A percentile compares a stretch with the other conserved stretches of the same genome.
Conservation (phyloP, 2,797 vertebrate species). For the Notolepis coatsorum region DNA sequence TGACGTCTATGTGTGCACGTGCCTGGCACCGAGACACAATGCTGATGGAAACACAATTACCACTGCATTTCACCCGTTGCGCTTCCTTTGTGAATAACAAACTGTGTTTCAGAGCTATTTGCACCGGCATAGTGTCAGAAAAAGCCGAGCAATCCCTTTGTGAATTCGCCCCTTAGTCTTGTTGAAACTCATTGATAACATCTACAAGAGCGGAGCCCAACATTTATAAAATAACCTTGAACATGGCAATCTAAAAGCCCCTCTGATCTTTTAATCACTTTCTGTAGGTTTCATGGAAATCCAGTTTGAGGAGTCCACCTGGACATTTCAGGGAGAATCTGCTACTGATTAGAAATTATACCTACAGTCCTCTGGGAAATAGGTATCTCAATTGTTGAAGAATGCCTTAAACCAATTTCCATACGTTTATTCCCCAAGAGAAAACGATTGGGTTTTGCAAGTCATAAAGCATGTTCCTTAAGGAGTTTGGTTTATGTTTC, state of each 20-base stretch:
- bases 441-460: conserved; percentile 36
- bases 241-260: conserved; percentile 17
- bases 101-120: no score
- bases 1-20: no score
- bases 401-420: conserved; percentile 47
- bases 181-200: no score
- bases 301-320: conserved; percentile 62
- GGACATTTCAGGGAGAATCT: conserved; percentile 51
- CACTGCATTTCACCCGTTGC: no score
- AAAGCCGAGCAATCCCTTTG: no score
- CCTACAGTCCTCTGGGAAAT: conserved; percentile 46
- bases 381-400: conserved; percentile 30
- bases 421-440: conserved; percentile 28
- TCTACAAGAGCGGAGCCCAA: neutral
- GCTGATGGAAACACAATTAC: no score
- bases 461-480: conserved; percentile 26
- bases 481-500: conserved; percentile 22
- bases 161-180: no score
- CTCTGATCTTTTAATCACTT: conserved; percentile 25
- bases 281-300: conserved; percentile 41
- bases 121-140: no score
- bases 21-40: no score
- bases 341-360: conserved; percentile 65
- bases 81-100: no score
- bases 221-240: conserved; percentile 16